Evolutionary conservation across 2,113 vertebrate genomes (phyloP).

Genomic region (Glaucomys volans): DNA sequence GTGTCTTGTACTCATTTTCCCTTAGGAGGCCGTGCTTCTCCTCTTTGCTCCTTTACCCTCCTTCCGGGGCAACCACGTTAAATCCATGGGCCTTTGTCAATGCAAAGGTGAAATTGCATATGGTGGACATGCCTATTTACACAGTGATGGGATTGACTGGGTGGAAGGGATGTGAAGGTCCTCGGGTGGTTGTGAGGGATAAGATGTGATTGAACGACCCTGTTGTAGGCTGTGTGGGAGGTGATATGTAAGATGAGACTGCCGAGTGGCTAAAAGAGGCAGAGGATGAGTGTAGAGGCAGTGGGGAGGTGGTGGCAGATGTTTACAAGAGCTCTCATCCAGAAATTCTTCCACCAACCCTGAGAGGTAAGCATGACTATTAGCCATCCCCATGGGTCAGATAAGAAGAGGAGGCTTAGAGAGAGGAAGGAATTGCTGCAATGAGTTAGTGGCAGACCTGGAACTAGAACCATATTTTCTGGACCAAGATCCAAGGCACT

Average conservation of each 20-base stretch:
- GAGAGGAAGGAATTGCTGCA: not conserved
- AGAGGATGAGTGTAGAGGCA: not conserved
- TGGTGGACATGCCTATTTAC: not conserved
- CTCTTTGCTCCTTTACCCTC: not conserved
- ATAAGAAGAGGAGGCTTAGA: not conserved
- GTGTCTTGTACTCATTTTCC: not conserved
- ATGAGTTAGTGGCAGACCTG: not conserved
- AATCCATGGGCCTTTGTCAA: not conserved
- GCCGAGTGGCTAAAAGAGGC: not conserved
- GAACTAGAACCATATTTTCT: not conserved
- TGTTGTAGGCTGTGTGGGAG: not conserved
- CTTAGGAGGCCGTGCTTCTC: not conserved
- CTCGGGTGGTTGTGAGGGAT: not conserved
- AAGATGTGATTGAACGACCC: not conserved
- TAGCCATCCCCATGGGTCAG: not conserved
- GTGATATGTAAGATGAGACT: no score
- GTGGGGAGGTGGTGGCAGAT: no score
- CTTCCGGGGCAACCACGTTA: not conserved
- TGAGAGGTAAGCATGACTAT: not conserved
- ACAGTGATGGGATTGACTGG: not conserved
- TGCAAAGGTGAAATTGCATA: not conserved
- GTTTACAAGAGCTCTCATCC: not conserved
- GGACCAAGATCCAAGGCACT: not conserved
- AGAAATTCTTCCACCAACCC: not conserved
- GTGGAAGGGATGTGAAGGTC: not conserved